These are phyloP conservation scores for Apeltes quadracus DNA, from an alignment of 2,113 vertebrate genomes.

Conservation along the genomic window DNA sequence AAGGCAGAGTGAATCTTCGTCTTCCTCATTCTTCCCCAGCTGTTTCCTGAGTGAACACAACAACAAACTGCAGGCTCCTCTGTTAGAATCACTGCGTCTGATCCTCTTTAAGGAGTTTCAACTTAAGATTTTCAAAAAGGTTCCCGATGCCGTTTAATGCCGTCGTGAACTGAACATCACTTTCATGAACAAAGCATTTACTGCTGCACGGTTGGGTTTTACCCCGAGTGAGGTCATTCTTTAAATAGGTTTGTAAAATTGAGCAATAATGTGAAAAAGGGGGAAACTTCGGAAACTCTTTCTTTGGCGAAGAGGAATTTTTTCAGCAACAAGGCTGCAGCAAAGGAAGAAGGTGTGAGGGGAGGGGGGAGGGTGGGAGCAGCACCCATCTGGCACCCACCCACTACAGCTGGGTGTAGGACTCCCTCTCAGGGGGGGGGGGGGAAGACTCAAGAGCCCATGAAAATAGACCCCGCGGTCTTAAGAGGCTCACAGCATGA, in stretches of 20 bases:
- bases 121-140: too few relatives aligned
- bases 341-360: too few relatives aligned
- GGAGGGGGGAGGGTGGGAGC: too few relatives aligned
- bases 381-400: too few relatives aligned
- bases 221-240: too few relatives aligned
- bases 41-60: conserved; percentile 45
- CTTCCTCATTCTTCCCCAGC: conserved; percentile 49
- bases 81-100: background rate
- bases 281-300: background rate
- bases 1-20: conserved; percentile 27
- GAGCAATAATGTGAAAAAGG: background rate
- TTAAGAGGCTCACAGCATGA: background rate
- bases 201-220: background rate
- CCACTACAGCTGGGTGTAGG: too few relatives aligned
- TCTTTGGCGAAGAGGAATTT: background rate
- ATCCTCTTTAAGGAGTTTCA: background rate
- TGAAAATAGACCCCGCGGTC: conserved; percentile 1
- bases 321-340: too few relatives aligned
- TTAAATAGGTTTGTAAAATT: background rate
- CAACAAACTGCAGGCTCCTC: background rate
- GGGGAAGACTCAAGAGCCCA: background rate
- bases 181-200: background rate
- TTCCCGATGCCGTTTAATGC: background rate
- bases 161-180: background rate
- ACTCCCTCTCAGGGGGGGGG: too few relatives aligned